phyloP scores from a whole-genome alignment of 2,797 vertebrate species.

The Sternarchorhynchus goeldii region DNA sequence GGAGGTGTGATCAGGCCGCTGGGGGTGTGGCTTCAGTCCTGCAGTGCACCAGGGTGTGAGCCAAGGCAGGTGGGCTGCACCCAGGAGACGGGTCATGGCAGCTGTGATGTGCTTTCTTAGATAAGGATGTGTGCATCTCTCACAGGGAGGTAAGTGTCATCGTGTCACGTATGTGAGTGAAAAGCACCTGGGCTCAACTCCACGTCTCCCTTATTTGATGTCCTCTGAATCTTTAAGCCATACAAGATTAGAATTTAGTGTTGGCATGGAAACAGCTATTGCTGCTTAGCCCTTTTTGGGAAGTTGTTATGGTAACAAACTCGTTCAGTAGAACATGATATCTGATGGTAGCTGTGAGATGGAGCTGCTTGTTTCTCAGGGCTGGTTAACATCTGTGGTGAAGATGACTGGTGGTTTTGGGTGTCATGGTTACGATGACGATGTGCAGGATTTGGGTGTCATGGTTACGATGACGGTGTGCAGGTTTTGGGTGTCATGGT shows the following conservation, averaged over 20 bases:
- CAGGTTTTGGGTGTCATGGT: conserved; percentile 37
- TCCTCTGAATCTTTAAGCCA: conserved; percentile 42
- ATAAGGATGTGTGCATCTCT: background rate
- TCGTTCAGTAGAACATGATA: conserved; percentile 28
- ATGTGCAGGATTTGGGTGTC: conserved; percentile 39
- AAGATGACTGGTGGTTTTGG: conserved; percentile 35
- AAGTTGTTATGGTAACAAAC: conserved; percentile 61
- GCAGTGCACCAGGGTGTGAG: background rate
- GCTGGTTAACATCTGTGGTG: conserved; percentile 13
- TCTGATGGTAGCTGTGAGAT: conserved; percentile 38
- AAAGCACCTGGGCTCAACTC: no score
- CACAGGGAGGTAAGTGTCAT: background rate
- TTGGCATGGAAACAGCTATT: conserved; percentile 73
- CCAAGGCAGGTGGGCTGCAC: no score
- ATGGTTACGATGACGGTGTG: conserved; percentile 1
- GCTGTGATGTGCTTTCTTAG: conserved; percentile 17
- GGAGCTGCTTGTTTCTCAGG: background rate
- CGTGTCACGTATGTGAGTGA: background rate
- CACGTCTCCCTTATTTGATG: conserved; percentile 39
- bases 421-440: conserved; percentile 3
- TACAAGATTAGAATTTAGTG: conserved; percentile 58
- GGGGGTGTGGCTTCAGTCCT: background rate
- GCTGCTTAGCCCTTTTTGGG: conserved; percentile 72
- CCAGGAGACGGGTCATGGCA: conserved; percentile 18
- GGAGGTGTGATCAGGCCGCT: no score